Conservation (phyloP, 2,797 vertebrate species). For the Lepus oiostolus region DNA sequence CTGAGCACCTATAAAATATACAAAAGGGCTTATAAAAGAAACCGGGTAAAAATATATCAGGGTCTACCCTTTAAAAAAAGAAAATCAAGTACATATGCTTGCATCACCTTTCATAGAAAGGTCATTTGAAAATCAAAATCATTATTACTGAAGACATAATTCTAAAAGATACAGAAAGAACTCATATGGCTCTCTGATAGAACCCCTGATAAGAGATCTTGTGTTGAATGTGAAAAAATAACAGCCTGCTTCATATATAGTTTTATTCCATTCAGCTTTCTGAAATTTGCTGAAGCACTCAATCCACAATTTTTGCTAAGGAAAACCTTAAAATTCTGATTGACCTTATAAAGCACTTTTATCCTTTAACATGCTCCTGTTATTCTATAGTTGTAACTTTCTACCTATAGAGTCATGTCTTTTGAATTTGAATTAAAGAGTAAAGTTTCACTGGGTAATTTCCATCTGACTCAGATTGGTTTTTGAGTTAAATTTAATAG, state of each 20-base stretch:
- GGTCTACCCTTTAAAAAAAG: constrained; percentile 39
- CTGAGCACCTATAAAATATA: constrained; percentile 8
- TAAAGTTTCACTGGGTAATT: constrained; percentile 46
- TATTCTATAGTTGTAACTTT: constrained; percentile 36
- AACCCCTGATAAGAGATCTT: background rate
- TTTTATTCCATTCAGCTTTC: background rate
- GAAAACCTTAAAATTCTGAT: constrained; percentile 53
- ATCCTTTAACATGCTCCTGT: background rate
- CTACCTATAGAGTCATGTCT: background rate
- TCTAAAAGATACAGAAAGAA: constrained; percentile 42
- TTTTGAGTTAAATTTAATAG: constrained; percentile 43
- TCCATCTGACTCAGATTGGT: background rate
- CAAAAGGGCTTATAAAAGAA: background rate
- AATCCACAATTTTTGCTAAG: constrained; percentile 35
- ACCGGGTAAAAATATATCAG: constrained; percentile 15
- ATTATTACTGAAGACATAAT: constrained; percentile 53
- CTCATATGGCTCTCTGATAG: background rate
- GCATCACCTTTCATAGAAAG: constrained; percentile 45
- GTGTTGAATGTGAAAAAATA: constrained; percentile 58
- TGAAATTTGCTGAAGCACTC: constrained; percentile 52
- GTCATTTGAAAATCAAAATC: constrained; percentile 71
- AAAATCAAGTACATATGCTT: constrained; percentile 5
- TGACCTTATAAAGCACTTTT: constrained; percentile 37
- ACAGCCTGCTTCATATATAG: background rate
- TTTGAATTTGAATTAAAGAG: constrained; percentile 48